A percentile compares a stretch with the other conserved stretches of the same genome.
These are phyloP conservation scores for Eurosta solidaginis DNA, from an alignment of 1,140 invertebrate genomes.

Conservation along the genomic window DNA sequence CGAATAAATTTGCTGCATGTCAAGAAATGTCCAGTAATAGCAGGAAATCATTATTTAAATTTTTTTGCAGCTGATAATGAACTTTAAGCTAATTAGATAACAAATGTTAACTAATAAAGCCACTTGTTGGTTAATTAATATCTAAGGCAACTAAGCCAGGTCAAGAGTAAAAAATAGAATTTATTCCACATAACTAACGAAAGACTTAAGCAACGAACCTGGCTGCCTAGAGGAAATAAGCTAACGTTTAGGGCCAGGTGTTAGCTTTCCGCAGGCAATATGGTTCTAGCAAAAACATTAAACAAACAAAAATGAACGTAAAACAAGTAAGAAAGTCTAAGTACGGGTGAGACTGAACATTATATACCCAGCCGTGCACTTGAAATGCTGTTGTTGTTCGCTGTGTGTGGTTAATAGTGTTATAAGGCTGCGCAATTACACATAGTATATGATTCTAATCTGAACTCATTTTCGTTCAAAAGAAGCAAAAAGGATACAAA, in stretches of 20 bases:
- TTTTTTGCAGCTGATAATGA: background rate
- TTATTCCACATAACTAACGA: background rate
- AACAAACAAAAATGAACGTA: no score
- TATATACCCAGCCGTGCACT: no score
- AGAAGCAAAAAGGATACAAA: no score
- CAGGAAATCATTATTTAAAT: background rate
- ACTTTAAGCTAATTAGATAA: background rate
- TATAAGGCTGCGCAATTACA: no score
- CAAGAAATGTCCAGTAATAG: no score
- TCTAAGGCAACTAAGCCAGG: background rate
- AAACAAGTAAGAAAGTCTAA: no score
- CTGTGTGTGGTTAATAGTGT: no score
- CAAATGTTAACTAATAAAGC: constrained; percentile 6
- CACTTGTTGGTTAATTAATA: constrained; percentile 5
- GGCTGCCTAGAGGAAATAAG: background rate
- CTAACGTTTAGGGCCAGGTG: constrained; percentile 42
- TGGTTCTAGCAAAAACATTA: background rate
- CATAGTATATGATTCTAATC: no score
- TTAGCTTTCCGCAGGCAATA: constrained; percentile 37
- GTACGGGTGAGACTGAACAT: no score
- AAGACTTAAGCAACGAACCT: constrained; percentile 7
- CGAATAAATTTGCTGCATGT: no score
- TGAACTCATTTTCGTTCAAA: no score
- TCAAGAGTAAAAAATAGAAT: background rate
- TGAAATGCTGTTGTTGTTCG: no score